A percentile compares a stretch with the other conserved stretches of the same genome.
These are phyloP conservation scores for Chirona hameri DNA, from an alignment of 2,888 invertebrate genomes.

Conservation along the genomic window DNA sequence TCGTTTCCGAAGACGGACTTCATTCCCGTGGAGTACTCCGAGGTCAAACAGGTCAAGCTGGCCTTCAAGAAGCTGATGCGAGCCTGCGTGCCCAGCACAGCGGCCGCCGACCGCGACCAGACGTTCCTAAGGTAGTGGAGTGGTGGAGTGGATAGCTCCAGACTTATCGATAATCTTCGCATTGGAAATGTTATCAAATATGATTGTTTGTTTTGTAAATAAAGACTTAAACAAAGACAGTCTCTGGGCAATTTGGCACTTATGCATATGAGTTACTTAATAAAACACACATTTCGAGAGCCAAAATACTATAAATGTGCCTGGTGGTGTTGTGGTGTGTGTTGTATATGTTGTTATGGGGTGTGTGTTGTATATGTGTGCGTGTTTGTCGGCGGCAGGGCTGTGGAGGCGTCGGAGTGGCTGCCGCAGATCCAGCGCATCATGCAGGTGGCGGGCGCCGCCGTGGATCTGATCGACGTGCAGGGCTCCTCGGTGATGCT, in stretches of 20 bases:
- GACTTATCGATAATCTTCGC: no score
- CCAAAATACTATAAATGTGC: no score
- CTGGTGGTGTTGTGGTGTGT: neutral
- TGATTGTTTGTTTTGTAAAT: no score
- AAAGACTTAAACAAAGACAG: no score
- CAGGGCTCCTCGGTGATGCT: slow-evolving; percentile 94
- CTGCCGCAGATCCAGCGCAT: slow-evolving; percentile 82
- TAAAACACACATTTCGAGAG: no score
- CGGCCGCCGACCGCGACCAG: slow-evolving; percentile 63
- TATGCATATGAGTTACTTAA: no score
- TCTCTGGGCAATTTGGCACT: no score
- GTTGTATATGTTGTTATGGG: neutral
- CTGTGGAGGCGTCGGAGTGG: slow-evolving; percentile 93
- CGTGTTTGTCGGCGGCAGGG: slow-evolving; percentile 57
- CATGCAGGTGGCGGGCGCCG: slow-evolving; percentile 86
- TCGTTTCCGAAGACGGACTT: slow-evolving; percentile 74
- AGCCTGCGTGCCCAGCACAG: slow-evolving; percentile 80
- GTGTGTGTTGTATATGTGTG: no score
- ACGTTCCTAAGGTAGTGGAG: slow-evolving; percentile 56
- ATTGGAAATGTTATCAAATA: no score
- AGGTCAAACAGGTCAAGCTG: slow-evolving; percentile 80
- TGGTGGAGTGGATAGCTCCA: no score
- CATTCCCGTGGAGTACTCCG: slow-evolving; percentile 92
- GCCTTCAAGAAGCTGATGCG: slow-evolving; percentile 94
- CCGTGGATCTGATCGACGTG: slow-evolving; percentile 88